A percentile compares a stretch with the other conserved stretches of the same genome.
These are phyloP conservation scores for Malaclemys terrapin DNA, from an alignment of 2,113 vertebrate species.

Conservation along the genomic window DNA sequence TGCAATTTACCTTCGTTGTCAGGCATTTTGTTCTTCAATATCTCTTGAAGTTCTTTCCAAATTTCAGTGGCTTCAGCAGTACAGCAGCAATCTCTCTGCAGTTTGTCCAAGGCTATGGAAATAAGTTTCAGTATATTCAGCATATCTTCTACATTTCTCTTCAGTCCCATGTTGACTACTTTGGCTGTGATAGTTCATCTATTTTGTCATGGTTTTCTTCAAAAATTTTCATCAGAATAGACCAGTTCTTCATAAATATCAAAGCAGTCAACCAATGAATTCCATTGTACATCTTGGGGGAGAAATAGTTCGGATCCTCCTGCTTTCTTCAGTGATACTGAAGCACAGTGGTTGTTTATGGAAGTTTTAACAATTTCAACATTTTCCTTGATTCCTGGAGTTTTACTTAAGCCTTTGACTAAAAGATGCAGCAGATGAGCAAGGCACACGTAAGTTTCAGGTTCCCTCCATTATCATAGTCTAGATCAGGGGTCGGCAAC, in stretches of 20 bases:
- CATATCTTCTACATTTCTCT: not conserved
- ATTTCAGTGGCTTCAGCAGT: not conserved
- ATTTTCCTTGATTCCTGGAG: not conserved
- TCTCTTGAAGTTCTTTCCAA: not conserved
- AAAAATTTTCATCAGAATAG: not conserved
- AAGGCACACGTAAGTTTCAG: not conserved
- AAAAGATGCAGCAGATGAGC: not conserved
- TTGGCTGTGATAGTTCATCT: not conserved
- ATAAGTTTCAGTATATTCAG: too few relatives aligned
- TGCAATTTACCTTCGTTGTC: not conserved
- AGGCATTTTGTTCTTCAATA: not conserved
- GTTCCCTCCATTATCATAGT: not conserved
- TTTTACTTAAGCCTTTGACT: not conserved
- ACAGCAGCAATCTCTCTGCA: not conserved
- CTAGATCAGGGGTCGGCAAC: not conserved
- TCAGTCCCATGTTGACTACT: not conserved
- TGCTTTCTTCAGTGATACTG: not conserved
- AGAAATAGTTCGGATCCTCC: too few relatives aligned
- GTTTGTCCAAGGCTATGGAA: not conserved
- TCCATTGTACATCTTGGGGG: not conserved
- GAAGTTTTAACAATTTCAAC: not conserved
- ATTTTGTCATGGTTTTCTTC: not conserved
- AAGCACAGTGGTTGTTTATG: not conserved
- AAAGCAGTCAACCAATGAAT: not conserved
- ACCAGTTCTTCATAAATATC: not conserved